phyloP scores from a whole-genome alignment of 1,140 invertebrate species.

The Holcopasites calliopsidis region DNA sequence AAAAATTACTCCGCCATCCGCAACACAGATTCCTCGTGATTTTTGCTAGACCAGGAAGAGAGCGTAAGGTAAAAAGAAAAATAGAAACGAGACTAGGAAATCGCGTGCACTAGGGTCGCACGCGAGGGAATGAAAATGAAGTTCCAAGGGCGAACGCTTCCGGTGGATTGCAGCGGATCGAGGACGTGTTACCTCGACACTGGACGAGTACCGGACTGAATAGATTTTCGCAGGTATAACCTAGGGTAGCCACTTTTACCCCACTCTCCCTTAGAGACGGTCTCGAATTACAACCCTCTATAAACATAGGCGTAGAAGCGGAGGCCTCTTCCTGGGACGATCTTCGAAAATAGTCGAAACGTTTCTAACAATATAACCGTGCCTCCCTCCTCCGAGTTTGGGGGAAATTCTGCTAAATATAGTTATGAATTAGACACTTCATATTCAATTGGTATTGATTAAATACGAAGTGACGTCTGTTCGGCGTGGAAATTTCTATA shows the following conservation, averaged over 20 bases:
- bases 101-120: neutral
- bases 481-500: no score
- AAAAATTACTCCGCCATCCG: no score
- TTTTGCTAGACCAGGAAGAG: no score
- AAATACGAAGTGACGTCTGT: no score
- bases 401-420: no score
- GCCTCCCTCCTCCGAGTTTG: no score
- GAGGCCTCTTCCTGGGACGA: no score
- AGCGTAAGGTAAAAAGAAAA: neutral
- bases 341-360: neutral
- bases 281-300: conserved; percentile 73
- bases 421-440: no score
- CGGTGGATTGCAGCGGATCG: neutral
- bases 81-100: neutral
- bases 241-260: conserved; percentile 70
- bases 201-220: conserved; percentile 66
- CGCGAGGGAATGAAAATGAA: neutral
- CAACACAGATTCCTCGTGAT: no score
- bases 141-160: neutral
- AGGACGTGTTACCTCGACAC: conserved; percentile 13
- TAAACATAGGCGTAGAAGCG: conserved; percentile 69
- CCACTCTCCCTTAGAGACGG: conserved; percentile 60
- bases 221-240: conserved; percentile 75
- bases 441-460: no score
- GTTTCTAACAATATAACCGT: no score